Base-by-base conservation (phyloP, 2,797 vertebrate genomes). In the Enteromius trimaculatus region DNA sequence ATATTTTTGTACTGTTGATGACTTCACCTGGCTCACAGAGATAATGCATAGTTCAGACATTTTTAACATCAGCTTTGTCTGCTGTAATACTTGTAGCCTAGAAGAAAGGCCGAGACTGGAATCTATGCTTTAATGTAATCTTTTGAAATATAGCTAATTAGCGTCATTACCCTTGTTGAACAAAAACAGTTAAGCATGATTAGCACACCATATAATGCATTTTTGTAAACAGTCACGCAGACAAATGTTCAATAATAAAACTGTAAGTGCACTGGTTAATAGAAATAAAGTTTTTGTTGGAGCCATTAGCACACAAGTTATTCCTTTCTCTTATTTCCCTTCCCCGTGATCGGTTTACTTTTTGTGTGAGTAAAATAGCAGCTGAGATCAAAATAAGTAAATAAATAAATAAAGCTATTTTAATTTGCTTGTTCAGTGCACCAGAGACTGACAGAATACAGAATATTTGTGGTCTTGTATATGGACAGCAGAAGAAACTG, bases 381-480 rank as follows among this genome's bases (percentile, higher is more conserved):
- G 19, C 37, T 42, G 37, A 29, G 16, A 47, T 62, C 16, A 64
- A 64, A 77, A 64, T 64, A 64, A 44, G 39, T 55, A 70, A 69
- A 68, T 44, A n/a, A 80, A 31, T 66, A 51, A 76, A 53, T 42
- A 58, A 34, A 26, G 66, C 42, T 21, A 71, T 76, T 76, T 84
- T 75, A 76, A 81, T 87, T 79, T 44, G 80, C 72, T 55, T 71
- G 75, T 88, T 90, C 90, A 87, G 90, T 90, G 84, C 90, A 89
- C 90, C 86, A 81, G 90, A 89, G 90, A 87, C 87, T 91, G 92
- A 83, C 84, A 84, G 39, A 60, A 49, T 69, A 17, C n/a, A 23
- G 72, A 58, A 77, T 69, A 60, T 70, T 14, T 34, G 37, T 90
- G 90, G 92, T 90, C 90, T 90, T 90, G 53, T 82, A 58, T 80